A percentile compares a stretch with the other conserved stretches of the same genome.
phyloP scores from a whole-genome alignment of 2,888 invertebrate species.

The Listrodromus nycthemerus region DNA sequence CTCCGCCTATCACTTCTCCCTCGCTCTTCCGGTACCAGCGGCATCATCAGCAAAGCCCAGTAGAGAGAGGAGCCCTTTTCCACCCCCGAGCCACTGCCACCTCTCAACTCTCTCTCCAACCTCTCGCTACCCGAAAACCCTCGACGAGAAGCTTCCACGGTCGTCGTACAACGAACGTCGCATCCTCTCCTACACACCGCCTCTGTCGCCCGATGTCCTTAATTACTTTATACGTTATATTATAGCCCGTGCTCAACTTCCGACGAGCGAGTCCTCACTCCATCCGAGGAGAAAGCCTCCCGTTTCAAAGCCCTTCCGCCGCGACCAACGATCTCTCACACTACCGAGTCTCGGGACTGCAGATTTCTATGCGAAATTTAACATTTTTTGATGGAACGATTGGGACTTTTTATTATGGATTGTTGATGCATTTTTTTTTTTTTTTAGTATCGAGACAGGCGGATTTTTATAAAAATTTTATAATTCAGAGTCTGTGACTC shows the following conservation, averaged over 20 bases:
- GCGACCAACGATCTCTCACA: conserved; percentile 32
- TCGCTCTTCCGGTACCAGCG: conserved; percentile 50
- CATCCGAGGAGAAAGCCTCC: conserved; percentile 64
- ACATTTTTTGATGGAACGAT: not conserved
- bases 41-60: conserved; percentile 59
- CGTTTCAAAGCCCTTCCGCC: conserved; percentile 1
- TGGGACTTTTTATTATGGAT: not conserved
- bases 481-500: not conserved
- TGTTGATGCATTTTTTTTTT: not conserved
- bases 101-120: conserved; percentile 46
- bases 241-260: conserved; percentile 81
- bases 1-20: conserved; percentile 62
- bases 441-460: not conserved
- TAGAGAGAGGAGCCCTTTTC: conserved; percentile 4
- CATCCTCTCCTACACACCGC: conserved; percentile 62
- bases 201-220: conserved; percentile 84
- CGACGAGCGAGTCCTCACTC: conserved; percentile 75
- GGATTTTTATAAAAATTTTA: not conserved
- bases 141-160: conserved; percentile 53
- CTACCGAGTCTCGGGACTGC: not conserved
- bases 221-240: conserved; percentile 84
- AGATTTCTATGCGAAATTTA: not conserved
- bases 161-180: conserved; percentile 28
- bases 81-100: conserved; percentile 13
- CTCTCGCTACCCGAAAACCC: conserved; percentile 55